Conservation (phyloP, 53 echinoderm and acorn worm species). For the Holothuria leucospilota region DNA sequence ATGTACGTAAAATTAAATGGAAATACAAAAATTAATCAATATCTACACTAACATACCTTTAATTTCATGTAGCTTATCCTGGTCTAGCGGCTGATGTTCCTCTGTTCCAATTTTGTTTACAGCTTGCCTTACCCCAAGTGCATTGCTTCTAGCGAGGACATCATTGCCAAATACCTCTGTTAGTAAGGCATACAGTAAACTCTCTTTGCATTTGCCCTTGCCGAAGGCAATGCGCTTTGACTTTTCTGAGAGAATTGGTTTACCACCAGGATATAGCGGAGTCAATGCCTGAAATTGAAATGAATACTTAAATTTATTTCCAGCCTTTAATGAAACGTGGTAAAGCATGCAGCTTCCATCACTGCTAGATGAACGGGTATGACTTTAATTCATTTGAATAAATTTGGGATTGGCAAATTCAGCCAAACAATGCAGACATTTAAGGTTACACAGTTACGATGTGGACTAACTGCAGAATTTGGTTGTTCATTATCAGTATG, state of each 20-base stretch:
- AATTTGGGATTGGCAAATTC: no score
- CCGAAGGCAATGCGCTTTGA: background rate
- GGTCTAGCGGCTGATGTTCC: background rate
- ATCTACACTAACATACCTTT: constrained; percentile 5
- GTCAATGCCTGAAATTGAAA: no score
- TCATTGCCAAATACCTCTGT: background rate
- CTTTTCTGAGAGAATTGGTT: background rate
- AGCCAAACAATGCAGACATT: no score
- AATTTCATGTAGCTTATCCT: background rate
- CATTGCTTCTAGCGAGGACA: background rate
- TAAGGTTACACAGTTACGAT: no score
- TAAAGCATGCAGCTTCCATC: no score
- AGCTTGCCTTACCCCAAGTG: background rate
- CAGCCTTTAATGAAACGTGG: no score
- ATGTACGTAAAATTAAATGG: no score
- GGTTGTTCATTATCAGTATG: no score
- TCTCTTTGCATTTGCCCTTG: background rate
- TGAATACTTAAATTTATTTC: no score
- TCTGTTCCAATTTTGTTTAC: background rate
- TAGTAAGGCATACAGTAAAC: background rate
- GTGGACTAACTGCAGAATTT: no score
- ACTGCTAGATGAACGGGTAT: no score
- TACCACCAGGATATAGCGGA: background rate
- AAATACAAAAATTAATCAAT: background rate
- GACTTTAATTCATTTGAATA: no score